phyloP scores from a whole-genome alignment of 2,888 invertebrate genomes.

The Scaeva pyrastri region DNA sequence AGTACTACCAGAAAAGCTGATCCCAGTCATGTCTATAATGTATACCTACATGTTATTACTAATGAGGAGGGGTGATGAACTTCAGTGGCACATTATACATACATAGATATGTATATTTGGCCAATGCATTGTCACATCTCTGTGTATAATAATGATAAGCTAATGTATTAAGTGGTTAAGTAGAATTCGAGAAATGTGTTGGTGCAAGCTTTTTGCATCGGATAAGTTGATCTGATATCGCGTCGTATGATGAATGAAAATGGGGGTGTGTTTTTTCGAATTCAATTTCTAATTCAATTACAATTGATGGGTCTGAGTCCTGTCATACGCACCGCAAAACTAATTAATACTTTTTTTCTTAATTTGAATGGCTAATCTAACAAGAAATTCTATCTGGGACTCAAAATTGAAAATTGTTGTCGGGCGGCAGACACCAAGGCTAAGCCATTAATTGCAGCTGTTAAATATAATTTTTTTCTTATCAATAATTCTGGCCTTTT shows the following conservation, averaged over 20 bases:
- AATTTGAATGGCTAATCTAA: too few relatives aligned
- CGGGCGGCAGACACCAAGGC: too few relatives aligned
- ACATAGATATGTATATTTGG: neutral
- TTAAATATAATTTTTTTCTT: too few relatives aligned
- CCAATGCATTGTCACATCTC: slow-evolving; percentile 19
- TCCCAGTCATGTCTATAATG: neutral
- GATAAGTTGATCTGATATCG: neutral
- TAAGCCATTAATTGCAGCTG: too few relatives aligned
- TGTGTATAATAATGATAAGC: slow-evolving; percentile 33
- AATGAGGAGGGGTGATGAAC: slow-evolving; percentile 65
- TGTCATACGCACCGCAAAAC: too few relatives aligned
- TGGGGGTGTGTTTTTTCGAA: neutral
- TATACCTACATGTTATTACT: neutral
- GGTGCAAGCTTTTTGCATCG: neutral
- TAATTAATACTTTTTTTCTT: too few relatives aligned
- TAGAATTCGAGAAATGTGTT: slow-evolving; percentile 6
- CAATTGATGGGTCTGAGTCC: too few relatives aligned
- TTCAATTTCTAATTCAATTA: slow-evolving; percentile 11
- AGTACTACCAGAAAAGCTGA: slow-evolving; percentile 11
- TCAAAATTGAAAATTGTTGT: too few relatives aligned
- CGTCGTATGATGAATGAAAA: neutral
- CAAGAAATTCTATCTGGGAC: too few relatives aligned
- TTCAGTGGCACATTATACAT: neutral
- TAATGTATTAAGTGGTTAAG: slow-evolving; percentile 15
- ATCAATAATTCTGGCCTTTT: too few relatives aligned